phyloP scores from a whole-genome alignment of 2,113 vertebrate genomes.

The Cephalophus harveyi region DNA sequence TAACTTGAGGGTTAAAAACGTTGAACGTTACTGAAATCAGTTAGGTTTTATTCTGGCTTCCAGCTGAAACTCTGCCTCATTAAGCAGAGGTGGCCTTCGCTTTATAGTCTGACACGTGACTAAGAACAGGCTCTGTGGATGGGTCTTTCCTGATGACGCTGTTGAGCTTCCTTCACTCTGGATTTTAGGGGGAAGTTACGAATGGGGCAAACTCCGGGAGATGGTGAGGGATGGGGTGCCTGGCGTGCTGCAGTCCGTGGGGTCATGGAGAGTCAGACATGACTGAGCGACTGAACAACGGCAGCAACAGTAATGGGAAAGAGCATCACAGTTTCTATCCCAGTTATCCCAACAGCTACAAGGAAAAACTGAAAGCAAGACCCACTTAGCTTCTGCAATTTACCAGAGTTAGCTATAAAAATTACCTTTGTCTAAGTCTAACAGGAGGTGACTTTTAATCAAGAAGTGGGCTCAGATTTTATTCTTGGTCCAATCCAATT shows the following conservation, averaged over 20 bases:
- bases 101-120: not conserved
- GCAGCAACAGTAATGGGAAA: not conserved
- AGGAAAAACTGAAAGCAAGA: not conserved
- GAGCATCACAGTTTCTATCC: fast-evolving
- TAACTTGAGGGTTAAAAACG: not conserved
- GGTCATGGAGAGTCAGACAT: not conserved
- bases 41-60: not conserved
- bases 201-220: not conserved
- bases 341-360: not conserved
- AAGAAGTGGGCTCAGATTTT: not conserved
- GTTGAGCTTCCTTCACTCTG: not conserved
- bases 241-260: not conserved
- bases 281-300: fast-evolving
- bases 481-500: not conserved
- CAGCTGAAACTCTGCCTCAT: not conserved
- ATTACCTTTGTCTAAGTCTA: not conserved
- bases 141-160: not conserved
- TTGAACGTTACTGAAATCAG: not conserved
- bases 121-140: not conserved
- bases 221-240: not conserved
- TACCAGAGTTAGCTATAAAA: not conserved
- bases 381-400: not conserved
- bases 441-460: not conserved
- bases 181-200: not conserved
- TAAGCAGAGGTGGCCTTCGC: not conserved